Evolutionary conservation across 2,888 invertebrate species (phyloP), one percentile per base, ranked within the genome.

Genomic region (Schizaphis graminum): DNA sequence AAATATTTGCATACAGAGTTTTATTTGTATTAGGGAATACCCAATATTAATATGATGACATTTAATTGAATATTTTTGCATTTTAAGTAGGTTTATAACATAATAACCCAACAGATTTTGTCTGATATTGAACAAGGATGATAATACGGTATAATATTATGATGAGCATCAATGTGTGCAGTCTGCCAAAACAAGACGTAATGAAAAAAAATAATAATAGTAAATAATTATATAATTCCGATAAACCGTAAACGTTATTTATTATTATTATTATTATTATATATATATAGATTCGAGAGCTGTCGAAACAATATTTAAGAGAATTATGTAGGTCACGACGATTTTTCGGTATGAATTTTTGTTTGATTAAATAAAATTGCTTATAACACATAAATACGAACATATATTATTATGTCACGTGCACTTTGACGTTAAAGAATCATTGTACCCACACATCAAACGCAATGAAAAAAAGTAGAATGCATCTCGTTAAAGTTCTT

Each of bases 281-380:
- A 1, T 85, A 26, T 44, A 1, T 44, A 85, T 44, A 44, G 44
- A 85, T 7, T 85, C 10, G 44, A 44, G 85, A 44, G 13, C 26
- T 85, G 44, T 44, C 28, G 13, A 41, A 85, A 85, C 13, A 13
- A 44, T 85, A 44, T 85, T 85, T 44, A 21, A 44, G 26, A 85
- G 26, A 85, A 85, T 85, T 85, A 85, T 44, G 41, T 85, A 85
- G 85, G 85, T 85, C 85, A 85, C 44, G 44, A 85, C 28, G 77
- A 77, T 77, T 77, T 35, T 77, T 77, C 35, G 3, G 77, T 21
- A 21, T 35, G 35, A 77, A 41, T 77, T 77, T n/a, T 41, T 41
- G 35, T 77, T 77, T 77, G 77, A 77, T 77, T 35, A 77, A 21
- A 77, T 77, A 21, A 77, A 21, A 77, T 35, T 41, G 77, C 35